phyloP scores from a whole-genome alignment of 2,888 invertebrate species.

The Sphaeridia pumilis region DNA sequence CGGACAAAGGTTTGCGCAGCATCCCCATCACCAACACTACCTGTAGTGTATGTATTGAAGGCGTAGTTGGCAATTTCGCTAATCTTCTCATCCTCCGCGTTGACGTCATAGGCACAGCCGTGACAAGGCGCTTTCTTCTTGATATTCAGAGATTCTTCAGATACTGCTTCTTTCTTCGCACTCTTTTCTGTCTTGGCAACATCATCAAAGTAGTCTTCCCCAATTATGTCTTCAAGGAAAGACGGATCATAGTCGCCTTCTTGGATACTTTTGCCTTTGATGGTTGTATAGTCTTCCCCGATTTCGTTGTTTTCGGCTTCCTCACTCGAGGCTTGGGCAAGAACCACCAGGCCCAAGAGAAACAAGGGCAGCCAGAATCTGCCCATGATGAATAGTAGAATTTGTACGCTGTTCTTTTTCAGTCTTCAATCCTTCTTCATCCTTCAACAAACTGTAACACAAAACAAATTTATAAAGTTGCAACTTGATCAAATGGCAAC shows the following conservation, averaged over 20 bases:
- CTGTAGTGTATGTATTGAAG: constrained; percentile 22
- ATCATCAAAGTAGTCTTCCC: constrained; percentile 8
- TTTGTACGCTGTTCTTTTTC: too few species aligned
- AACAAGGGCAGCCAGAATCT: too few species aligned
- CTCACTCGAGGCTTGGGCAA: too few species aligned
- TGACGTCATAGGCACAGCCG: constrained; percentile 35
- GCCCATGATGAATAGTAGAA: too few species aligned
- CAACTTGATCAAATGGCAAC: too few species aligned
- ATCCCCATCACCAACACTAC: constrained; percentile 21
- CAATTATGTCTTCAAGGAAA: constrained; percentile 11
- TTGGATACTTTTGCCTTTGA: neutral
- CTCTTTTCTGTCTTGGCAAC: neutral
- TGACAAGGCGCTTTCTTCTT: constrained; percentile 28
- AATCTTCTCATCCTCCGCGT: constrained; percentile 30
- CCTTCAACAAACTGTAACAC: too few species aligned
- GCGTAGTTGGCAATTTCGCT: constrained; percentile 34
- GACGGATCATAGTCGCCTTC: constrained; percentile 6
- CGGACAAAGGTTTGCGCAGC: constrained; percentile 27
- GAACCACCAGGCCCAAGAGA: too few species aligned
- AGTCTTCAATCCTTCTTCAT: too few species aligned
- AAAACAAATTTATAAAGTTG: too few species aligned
- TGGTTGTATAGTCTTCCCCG: neutral
- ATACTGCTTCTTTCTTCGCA: neutral
- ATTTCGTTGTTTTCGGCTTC: constrained; percentile 1
- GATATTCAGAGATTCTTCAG: constrained; percentile 19